phyloP scores from a whole-genome alignment of 2,888 invertebrate species.

The Philaethria dido region DNA sequence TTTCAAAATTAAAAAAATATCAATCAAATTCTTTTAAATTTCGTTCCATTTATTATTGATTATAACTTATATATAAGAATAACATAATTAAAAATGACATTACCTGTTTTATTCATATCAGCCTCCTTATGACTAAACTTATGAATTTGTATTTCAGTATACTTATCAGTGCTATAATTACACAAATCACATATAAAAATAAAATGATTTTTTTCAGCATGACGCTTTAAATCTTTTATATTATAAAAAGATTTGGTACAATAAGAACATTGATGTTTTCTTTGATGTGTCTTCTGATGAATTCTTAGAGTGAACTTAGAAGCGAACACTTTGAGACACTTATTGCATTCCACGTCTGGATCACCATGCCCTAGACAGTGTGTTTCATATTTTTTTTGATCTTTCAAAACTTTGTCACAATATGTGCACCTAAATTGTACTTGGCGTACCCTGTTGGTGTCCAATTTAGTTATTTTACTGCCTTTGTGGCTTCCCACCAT shows the following conservation, averaged over 20 bases:
- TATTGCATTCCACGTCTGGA: conserved; percentile 72
- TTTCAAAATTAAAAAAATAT: no score
- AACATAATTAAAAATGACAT: not conserved
- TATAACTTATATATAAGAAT: no score
- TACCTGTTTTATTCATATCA: conserved; percentile 41
- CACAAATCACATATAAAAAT: conserved; percentile 60
- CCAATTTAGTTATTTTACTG: conserved; percentile 33
- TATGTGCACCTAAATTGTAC: conserved; percentile 62
- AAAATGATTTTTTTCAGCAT: conserved; percentile 59
- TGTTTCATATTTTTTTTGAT: conserved; percentile 63
- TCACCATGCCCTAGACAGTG: conserved; percentile 74
- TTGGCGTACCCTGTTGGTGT: conserved; percentile 44
- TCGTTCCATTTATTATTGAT: no score
- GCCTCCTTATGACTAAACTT: conserved; percentile 48
- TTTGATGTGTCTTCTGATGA: conserved; percentile 69
- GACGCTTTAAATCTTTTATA: conserved; percentile 53
- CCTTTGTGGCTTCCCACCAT: conserved; percentile 58
- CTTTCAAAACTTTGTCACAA: conserved; percentile 70
- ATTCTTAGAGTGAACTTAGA: conserved; percentile 72
- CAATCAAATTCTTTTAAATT: no score
- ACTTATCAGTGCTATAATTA: conserved; percentile 51
- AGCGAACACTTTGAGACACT: conserved; percentile 76
- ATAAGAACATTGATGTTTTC: conserved; percentile 60
- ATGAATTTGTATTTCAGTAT: conserved; percentile 53
- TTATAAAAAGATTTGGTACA: conserved; percentile 62